These are phyloP conservation scores for Hydractinia symbiolongicarpus DNA, from an alignment of 30 jellyfish, hydroid and myxozoan species.

Conservation along the genomic window DNA sequence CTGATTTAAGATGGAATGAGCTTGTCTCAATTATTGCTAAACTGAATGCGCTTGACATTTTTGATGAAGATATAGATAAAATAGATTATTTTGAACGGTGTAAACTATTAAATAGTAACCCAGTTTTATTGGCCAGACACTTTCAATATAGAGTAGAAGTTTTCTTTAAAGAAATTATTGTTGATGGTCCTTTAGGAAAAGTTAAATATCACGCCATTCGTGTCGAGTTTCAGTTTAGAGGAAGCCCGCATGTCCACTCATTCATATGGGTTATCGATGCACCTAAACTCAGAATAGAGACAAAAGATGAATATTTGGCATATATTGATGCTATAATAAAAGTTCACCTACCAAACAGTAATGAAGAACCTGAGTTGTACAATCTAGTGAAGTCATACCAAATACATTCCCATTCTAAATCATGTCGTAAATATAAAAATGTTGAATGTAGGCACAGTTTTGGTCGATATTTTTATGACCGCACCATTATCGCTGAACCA, in stretches of 20 bases:
- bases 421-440: too few species aligned
- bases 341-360: background rate
- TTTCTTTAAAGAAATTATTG: conserved; percentile 7
- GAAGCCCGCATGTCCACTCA: conserved; percentile 14
- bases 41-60: too few species aligned
- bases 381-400: background rate
- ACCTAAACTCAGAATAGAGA: background rate
- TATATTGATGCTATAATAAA: background rate
- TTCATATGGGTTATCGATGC: conserved; percentile 16
- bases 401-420: too few species aligned
- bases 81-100: conserved; percentile 17
- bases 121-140: conserved; percentile 15
- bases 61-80: background rate
- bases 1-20: too few species aligned
- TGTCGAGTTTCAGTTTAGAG: too few species aligned
- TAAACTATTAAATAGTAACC: conserved; percentile 12
- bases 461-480: too few species aligned
- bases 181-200: background rate
- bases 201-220: too few species aligned
- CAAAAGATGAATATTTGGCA: background rate
- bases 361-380: background rate
- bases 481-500: too few species aligned
- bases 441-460: too few species aligned
- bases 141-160: too few species aligned
- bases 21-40: too few species aligned